phyloP scores from a whole-genome alignment of 1,140 invertebrate species.

The Nilaparvata lugens region DNA sequence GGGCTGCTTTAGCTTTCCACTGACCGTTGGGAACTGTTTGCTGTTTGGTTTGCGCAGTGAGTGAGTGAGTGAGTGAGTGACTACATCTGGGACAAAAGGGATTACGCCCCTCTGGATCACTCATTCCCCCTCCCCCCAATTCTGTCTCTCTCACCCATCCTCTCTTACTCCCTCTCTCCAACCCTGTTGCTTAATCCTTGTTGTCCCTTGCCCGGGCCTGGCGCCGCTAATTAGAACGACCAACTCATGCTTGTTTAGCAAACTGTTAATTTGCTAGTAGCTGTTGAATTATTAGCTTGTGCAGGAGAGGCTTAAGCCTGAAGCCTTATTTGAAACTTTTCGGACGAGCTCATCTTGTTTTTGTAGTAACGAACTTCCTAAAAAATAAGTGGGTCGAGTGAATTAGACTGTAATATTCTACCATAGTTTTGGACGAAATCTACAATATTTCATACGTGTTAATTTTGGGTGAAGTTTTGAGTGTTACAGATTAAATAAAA shows the following conservation, averaged over 20 bases:
- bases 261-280: neutral
- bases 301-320: slow-evolving; percentile 8
- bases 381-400: too few species aligned
- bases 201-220: slow-evolving; percentile 7
- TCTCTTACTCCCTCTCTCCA: slow-evolving; percentile 12
- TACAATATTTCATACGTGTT: too few species aligned
- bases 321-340: slow-evolving; percentile 12
- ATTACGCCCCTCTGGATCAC: slow-evolving; percentile 6
- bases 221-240: slow-evolving; percentile 4
- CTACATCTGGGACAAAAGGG: too few species aligned
- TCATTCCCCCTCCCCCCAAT: slow-evolving; percentile 12
- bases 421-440: too few species aligned
- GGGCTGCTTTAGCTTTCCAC: too few species aligned
- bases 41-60: too few species aligned
- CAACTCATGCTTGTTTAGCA: slow-evolving; percentile 1
- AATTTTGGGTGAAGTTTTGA: too few species aligned
- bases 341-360: neutral
- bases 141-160: slow-evolving; percentile 10
- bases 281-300: neutral
- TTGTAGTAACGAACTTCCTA: neutral
- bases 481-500: too few species aligned
- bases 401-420: too few species aligned
- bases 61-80: too few species aligned
- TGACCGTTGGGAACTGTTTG: too few species aligned
- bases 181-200: slow-evolving; percentile 14